Conservation (phyloP, 2,113 vertebrate genomes). For the Sminthopsis crassicaudata region DNA sequence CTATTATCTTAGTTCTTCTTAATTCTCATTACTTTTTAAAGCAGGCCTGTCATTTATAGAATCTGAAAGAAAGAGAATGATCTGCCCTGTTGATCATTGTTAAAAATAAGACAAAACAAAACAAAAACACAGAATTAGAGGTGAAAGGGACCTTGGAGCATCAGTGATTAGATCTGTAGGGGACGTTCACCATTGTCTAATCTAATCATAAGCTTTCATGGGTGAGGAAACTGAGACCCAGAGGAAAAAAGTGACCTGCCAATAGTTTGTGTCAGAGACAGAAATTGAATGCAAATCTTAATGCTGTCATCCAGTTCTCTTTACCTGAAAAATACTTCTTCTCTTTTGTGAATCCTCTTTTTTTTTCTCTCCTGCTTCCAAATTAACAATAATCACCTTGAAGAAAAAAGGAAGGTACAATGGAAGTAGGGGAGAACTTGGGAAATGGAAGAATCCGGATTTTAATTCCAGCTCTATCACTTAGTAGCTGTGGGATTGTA, state of each 20-base stretch:
- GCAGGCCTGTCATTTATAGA: not conserved
- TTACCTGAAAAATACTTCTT: not conserved
- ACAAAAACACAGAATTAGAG: not conserved
- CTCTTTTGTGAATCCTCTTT: not conserved
- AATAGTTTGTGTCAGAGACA: not conserved
- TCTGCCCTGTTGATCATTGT: not conserved
- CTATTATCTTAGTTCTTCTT: not conserved
- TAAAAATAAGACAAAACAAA: not conserved
- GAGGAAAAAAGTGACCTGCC: not conserved
- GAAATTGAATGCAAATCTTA: not conserved
- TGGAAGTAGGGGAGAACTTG: not conserved
- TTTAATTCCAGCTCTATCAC: not conserved
- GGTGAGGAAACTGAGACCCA: not conserved
- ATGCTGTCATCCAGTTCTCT: not conserved
- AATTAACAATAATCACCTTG: not conserved
- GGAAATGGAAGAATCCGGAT: not conserved
- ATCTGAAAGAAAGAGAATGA: not conserved
- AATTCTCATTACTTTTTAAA: conserved; percentile 37
- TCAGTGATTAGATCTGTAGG: not conserved
- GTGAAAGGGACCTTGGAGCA: not conserved
- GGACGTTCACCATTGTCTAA: not conserved
- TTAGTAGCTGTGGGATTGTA: not conserved
- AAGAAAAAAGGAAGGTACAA: not conserved
- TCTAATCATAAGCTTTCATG: not conserved
- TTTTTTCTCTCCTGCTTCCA: not conserved